phyloP scores from a whole-genome alignment of 2,888 invertebrate species.

The Autographa gamma region DNA sequence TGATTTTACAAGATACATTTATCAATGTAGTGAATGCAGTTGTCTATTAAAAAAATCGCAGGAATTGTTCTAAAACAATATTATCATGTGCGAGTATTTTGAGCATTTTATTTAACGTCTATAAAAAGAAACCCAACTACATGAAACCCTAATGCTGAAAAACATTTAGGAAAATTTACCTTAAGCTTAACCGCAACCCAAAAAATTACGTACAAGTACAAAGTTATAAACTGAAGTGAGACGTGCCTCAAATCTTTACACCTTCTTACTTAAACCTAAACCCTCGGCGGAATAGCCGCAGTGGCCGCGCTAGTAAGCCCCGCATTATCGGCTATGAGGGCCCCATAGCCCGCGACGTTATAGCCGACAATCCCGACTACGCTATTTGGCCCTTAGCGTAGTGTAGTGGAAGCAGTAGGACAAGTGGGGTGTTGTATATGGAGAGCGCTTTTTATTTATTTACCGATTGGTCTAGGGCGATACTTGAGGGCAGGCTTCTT shows the following conservation, averaged over 20 bases:
- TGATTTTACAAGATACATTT: too few species aligned
- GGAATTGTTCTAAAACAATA: too few species aligned
- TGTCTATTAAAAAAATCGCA: too few species aligned
- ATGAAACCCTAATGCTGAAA: not conserved
- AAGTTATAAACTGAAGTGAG: constrained; percentile 9
- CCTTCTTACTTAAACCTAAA: constrained; percentile 47
- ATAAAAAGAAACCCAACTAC: not conserved
- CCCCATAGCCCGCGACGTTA: constrained; percentile 48
- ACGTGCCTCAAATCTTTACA: constrained; percentile 50
- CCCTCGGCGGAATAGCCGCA: constrained; percentile 41
- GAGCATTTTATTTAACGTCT: not conserved
- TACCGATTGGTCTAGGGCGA: too few species aligned
- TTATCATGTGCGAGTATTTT: not conserved
- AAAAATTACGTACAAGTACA: constrained; percentile 5
- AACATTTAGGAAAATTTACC: not conserved
- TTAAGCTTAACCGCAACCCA: not conserved
- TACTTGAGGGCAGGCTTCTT: too few species aligned
- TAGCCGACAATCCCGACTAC: constrained; percentile 35
- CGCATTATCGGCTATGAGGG: constrained; percentile 56
- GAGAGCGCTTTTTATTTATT: not conserved
- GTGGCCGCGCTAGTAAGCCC: constrained; percentile 44
- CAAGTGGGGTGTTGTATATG: not conserved
- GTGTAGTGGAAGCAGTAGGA: not conserved
- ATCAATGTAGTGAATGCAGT: too few species aligned
- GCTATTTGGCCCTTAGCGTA: not conserved